Conservation (phyloP, 2,888 invertebrate genomes). For the Scrobipalpa costella region DNA sequence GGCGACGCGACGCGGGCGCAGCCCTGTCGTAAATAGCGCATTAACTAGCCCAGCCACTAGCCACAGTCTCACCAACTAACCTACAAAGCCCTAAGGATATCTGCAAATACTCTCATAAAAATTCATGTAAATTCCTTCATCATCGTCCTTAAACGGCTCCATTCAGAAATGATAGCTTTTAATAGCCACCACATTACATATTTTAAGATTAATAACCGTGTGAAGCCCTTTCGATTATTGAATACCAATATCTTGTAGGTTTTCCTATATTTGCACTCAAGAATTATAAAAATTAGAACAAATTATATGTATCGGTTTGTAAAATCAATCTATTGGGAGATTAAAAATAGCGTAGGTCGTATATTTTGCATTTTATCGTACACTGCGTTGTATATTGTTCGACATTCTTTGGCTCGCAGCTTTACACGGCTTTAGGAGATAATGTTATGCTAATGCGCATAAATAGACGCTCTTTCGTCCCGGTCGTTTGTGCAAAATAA, state of each 20-base stretch:
- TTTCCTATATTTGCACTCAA: conserved; percentile 15
- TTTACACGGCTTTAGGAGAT: conserved; percentile 59
- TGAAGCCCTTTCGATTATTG: conserved; percentile 36
- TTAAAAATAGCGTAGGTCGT: conserved; percentile 32
- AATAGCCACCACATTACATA: conserved; percentile 41
- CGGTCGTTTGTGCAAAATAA: conserved; percentile 48
- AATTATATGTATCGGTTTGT: conserved; percentile 17
- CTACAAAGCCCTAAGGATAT: conserved; percentile 58
- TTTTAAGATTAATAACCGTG: conserved; percentile 45
- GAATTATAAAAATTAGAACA: conserved; percentile 22
- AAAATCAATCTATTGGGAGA: conserved; percentile 19
- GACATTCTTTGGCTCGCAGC: conserved; percentile 54
- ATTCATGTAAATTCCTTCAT: conserved; percentile 41
- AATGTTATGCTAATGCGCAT: conserved; percentile 62
- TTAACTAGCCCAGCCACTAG: conserved; percentile 45
- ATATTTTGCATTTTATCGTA: conserved; percentile 53
- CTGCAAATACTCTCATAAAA: conserved; percentile 46
- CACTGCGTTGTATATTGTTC: conserved; percentile 42
- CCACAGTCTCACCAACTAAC: conserved; percentile 58
- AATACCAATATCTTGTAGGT: conserved; percentile 33
- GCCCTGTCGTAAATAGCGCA: conserved; percentile 55
- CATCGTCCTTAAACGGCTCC: conserved; percentile 37
- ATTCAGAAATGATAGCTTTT: conserved; percentile 41
- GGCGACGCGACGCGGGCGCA: conserved; percentile 14
- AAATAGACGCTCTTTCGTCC: conserved; percentile 48